Evolutionary conservation across 2,113 vertebrate species (phyloP).

Genomic region (Burhinus bistriatus): DNA sequence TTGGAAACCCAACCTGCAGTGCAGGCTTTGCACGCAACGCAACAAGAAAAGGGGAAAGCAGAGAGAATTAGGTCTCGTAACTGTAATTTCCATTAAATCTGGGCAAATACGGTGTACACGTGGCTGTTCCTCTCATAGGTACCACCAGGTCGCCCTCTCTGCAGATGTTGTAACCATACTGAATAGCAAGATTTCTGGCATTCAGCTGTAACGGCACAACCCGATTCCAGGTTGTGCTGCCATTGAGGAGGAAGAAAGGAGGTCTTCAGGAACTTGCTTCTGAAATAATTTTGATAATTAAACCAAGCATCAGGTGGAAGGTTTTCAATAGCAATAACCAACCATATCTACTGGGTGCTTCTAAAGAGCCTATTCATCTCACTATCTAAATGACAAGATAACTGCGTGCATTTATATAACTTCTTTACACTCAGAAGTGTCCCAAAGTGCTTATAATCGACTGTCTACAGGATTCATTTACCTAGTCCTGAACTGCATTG

Average conservation of each 20-base stretch:
- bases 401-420: neutral
- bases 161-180: neutral
- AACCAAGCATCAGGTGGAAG: neutral
- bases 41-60: neutral
- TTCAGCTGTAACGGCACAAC: neutral
- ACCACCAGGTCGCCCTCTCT: neutral
- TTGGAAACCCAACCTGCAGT: neutral
- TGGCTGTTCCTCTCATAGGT: neutral
- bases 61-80: neutral
- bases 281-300: conserved; percentile 1
- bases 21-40: neutral
- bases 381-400: conserved; percentile 6
- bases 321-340: neutral
- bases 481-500: neutral
- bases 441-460: conserved; percentile 36
- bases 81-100: neutral
- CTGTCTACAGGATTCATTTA: conserved; percentile 46
- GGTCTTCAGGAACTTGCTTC: neutral
- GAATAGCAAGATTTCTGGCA: neutral
- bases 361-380: neutral
- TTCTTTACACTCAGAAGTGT: conserved; percentile 3
- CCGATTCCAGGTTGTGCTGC: neutral
- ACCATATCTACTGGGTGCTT: neutral
- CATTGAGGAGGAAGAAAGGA: neutral
- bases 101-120: rapidly evolving